Evolutionary conservation across 2,113 vertebrate genomes (phyloP), one percentile per base, ranked within the genome.

Genomic region (Chamaea fasciata): DNA sequence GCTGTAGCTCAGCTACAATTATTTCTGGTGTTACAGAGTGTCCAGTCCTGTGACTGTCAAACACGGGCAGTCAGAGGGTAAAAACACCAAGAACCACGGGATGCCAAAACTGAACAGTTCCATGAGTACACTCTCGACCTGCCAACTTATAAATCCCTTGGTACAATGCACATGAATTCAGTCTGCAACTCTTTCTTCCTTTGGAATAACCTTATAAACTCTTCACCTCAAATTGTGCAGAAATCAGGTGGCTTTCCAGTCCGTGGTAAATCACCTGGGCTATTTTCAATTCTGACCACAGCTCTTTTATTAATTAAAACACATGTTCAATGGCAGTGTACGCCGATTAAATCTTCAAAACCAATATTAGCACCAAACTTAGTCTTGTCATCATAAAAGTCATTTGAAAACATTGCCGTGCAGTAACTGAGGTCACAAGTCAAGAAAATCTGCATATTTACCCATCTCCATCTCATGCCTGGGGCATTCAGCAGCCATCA

Each of bases 311-410:
- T 96, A 95, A 96, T 96, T 90, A 82, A 96, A 95, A 65, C 49
- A 71, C 86, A 55, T 75, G 82, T 78, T 94, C 85, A 90, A 63
- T 92, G 94, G 87, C 75, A 95, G 52, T 22, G 19, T 74, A 56
- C 59, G 74, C 71, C 50, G 5, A 94, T 96, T 76, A 93, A 89
- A 77, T 41, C 90, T 96, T 95, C 86, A 81, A 93, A 95, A 74
- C 85, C 70, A 74, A 47, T 94, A 89, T 97, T 96, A 95, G 79
- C 83, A 94, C 87, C 86, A 88, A 88, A 87, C 92, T 94, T 91
- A 85, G 95, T 87, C 93, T 90, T 84, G 53, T 94, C 80, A 92
- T 94, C 90, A n/a, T 96, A 96, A 97, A 97, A 97, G 81, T 93
- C 30, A 95, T 91, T 95, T 97, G 83, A 82, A 96, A 92, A 80